Evolutionary conservation across 37 sponge, comb jelly and placozoan species (phyloP).

Genomic region (Cladorhizidae sp.): DNA sequence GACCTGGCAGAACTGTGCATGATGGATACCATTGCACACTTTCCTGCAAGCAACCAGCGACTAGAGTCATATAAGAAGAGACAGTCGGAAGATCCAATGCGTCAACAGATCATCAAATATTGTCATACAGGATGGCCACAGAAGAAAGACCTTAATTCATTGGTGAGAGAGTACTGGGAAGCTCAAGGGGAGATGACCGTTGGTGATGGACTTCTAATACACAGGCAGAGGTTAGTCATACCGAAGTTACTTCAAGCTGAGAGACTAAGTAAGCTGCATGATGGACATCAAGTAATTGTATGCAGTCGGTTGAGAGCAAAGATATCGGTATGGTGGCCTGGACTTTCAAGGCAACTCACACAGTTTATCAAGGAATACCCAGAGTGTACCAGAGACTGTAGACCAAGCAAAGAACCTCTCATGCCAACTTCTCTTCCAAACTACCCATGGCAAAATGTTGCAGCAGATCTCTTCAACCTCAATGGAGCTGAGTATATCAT

Average conservation of each 20-base stretch:
- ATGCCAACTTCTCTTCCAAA: slow-evolving; percentile 24
- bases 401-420: slow-evolving; percentile 55
- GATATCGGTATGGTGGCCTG: too few relatives aligned
- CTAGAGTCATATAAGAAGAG: too few relatives aligned
- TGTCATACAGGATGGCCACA: too few relatives aligned
- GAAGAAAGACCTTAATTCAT: too few relatives aligned
- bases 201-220: slow-evolving; percentile 15
- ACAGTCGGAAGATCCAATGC: slow-evolving; percentile 23
- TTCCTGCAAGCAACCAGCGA: neutral
- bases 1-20: neutral
- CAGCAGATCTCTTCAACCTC: slow-evolving; percentile 26
- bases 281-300: slow-evolving; percentile 40
- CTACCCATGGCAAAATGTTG: slow-evolving; percentile 60
- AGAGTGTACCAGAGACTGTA: neutral
- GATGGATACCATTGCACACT: neutral
- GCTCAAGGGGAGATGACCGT: slow-evolving; percentile 17
- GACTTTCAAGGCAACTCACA: too few relatives aligned
- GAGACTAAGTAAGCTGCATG: slow-evolving; percentile 29
- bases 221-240: slow-evolving; percentile 2
- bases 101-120: too few relatives aligned
- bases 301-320: slow-evolving; percentile 8
- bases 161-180: slow-evolving; percentile 27
- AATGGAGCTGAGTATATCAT: neutral
- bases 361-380: neutral
- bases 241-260: slow-evolving; percentile 15